A percentile compares a stretch with the other conserved stretches of the same genome.
Evolutionary conservation across 2,113 vertebrate species (phyloP).

Genomic region (Gymnorhina tibicen): DNA sequence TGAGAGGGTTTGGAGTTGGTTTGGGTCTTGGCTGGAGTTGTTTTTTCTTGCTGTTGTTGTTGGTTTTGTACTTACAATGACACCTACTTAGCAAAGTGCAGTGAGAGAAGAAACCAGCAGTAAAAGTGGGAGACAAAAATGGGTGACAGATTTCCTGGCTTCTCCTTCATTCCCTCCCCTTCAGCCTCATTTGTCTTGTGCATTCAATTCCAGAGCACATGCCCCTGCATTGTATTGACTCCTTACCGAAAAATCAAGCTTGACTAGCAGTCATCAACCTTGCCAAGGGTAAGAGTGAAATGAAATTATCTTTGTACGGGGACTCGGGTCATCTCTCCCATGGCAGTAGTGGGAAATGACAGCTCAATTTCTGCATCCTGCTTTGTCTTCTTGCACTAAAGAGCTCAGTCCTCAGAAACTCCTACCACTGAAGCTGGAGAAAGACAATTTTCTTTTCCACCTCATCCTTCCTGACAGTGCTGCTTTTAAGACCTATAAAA

Average conservation of each 20-base stretch:
- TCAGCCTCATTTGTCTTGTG: neutral
- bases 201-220: neutral
- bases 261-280: neutral
- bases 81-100: neutral
- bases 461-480: neutral
- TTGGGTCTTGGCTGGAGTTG: neutral
- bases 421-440: neutral
- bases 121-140: neutral
- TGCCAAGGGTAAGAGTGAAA: neutral
- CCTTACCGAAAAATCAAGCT: neutral
- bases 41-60: neutral
- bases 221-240: neutral
- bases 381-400: neutral
- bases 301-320: neutral
- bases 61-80: accelerated
- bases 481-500: neutral
- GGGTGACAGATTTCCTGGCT: neutral
- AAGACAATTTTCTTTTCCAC: neutral
- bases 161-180: neutral
- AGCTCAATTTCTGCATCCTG: neutral
- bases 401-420: neutral
- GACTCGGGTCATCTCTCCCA: neutral
- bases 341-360: neutral
- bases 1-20: neutral
- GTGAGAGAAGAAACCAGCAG: neutral